Evolutionary conservation across 2,797 vertebrate genomes (phyloP), one percentile per base, ranked within the genome.

Genomic region (Acridotheres tristis): DNA sequence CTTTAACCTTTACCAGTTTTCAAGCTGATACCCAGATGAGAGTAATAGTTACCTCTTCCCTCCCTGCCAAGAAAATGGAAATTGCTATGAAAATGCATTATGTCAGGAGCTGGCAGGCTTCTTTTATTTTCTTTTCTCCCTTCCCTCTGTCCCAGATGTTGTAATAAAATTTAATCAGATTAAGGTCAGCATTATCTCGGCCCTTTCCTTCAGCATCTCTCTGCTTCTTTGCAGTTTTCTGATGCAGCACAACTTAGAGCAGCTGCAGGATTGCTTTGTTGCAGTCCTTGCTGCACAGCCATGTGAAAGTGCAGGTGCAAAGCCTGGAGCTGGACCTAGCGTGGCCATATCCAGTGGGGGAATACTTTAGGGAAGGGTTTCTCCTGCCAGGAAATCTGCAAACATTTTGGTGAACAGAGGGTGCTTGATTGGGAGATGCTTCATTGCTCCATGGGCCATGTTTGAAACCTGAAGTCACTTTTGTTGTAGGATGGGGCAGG

Each of bases 401-500:
- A 17, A 73, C 0, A 1, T 82, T 67, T 68, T 87, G 62, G 36
- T 43, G 71, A 62, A 2, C 9, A 43, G 45, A 40, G 20, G 43
- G 25, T 67, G 36, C 48, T 55, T 27, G 51, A 48, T 45, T 47
- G 81, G 50, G 77, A 77, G 66, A 20, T 84, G 48, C 21, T 74
- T 12, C 1, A 0, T 51, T 51, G 51, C 2, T 14, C 38, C 1
- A 0, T 3, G 10, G 51, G 32, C 47, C 9, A 0, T 42, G 38
- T 63, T 47, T 76, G 76, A 53, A 88, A 80, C 17, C n/a, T 77
- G 1, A 67, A 74, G n/a, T 79, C 8, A 7, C 6, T 43, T 74
- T 34, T 79, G 59, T 22, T 47, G 66, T 11, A 36, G 63, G 38
- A 55, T 36, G 78, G 66, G 50, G 48, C 65, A 50, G 74, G 53